Evolutionary conservation across 2,888 invertebrate species (phyloP), one percentile per base, ranked within the genome.

Genomic region (Drosophila yooni): DNA sequence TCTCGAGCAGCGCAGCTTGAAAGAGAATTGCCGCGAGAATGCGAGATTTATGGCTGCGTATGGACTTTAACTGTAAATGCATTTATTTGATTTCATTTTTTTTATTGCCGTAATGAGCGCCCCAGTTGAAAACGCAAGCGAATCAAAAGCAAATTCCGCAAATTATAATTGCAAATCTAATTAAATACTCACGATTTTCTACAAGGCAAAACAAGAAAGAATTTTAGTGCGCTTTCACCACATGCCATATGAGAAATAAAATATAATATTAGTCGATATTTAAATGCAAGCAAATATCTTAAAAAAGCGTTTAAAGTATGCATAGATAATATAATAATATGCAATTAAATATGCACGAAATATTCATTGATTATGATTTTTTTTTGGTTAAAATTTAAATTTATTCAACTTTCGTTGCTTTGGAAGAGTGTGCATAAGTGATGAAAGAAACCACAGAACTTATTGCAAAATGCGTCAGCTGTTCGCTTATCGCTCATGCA

Each of bases 1-100:
- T 64, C 48, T 64, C 36, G 46, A 46, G 46, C 15, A 46, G 46
- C 8, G 63, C 60, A 8, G 38, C 11, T 33, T 31, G 40, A 56
- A 48, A 71, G 51, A 71, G 51, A 59, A 60, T 59, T 60, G 52
- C 46, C 25, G 61, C 36, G 13, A 48, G 25, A 43, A 58, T 51
- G 21, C 25, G 18, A 43, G 36, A 36, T 25, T 31, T 40, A 70
- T 25, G 40, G 38, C 53, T 51, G 63, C 25, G 10, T n/a, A 34
- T 52, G 29, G 27, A 52, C 6, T 27, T 43, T 4, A 51, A 48
- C 59, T 43, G 5, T 33, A 31, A 74, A 74, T 56, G 33, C 33
- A n/a, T 25, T 51, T 54, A 31, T 33, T 62, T 43, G 7, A 43
- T 53, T 18, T 25, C 1, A 46, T 11, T n/a, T 43, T 36, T 33